Conservation (phyloP, 2,888 invertebrate genomes). For the Emmelina monodactyla region DNA sequence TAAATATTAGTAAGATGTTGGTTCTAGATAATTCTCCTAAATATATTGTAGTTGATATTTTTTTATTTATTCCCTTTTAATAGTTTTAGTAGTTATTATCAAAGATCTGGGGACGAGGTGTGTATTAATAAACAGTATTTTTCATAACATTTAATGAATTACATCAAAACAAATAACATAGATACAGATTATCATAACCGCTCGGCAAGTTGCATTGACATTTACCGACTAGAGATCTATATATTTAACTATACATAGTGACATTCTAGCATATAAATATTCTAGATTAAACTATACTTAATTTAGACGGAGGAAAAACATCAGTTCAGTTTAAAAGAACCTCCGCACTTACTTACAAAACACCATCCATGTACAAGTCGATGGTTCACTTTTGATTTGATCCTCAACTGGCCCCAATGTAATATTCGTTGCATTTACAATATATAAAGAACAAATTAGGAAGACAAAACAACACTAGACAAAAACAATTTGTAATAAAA, state of each 20-base stretch:
- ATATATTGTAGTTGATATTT: no score
- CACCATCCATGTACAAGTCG: no score
- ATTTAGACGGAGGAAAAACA: no score
- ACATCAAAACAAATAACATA: slow-evolving; percentile 66
- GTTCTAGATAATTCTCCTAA: no score
- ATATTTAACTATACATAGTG: background rate
- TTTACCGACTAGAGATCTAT: slow-evolving; percentile 2
- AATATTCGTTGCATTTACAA: background rate
- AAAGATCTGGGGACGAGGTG: background rate
- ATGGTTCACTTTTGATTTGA: no score
- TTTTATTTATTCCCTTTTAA: no score
- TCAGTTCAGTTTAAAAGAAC: no score
- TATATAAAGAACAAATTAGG: background rate
- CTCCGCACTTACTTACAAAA: no score
- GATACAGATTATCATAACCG: slow-evolving; percentile 36
- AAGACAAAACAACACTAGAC: background rate
- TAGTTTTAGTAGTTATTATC: no score
- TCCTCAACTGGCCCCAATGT: no score
- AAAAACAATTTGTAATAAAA: background rate
- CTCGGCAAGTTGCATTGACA: slow-evolving; percentile 54
- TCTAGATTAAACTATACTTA: background rate
- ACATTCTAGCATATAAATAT: background rate
- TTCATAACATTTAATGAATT: slow-evolving; percentile 63
- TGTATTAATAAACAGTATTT: slow-evolving; percentile 20
- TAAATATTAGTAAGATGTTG: no score